These are phyloP conservation scores for Pseudomyrmex cubaensis DNA, from an alignment of 1,140 invertebrate genomes.

Conservation along the genomic window DNA sequence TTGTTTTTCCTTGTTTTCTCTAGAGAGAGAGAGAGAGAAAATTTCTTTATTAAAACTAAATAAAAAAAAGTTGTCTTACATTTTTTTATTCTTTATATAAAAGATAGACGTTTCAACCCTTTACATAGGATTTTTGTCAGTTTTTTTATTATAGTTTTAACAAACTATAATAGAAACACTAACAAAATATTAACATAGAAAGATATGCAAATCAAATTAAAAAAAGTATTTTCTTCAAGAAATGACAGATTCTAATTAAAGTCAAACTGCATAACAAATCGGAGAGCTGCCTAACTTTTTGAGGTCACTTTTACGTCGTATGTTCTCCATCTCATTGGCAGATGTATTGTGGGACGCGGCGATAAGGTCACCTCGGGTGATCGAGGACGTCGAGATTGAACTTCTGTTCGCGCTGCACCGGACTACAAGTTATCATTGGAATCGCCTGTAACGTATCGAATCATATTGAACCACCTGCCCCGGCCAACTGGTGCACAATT, in stretches of 20 bases:
- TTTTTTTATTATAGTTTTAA: too few relatives aligned
- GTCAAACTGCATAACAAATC: neutral
- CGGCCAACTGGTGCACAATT: slow-evolving; percentile 52
- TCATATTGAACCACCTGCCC: slow-evolving; percentile 61
- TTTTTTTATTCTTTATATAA: too few relatives aligned
- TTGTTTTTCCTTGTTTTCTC: too few relatives aligned
- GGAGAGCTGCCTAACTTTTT: neutral
- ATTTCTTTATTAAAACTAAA: too few relatives aligned
- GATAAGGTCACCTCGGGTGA: slow-evolving; percentile 61
- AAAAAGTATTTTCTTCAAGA: slow-evolving; percentile 2
- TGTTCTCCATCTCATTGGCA: slow-evolving; percentile 17
- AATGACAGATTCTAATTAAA: slow-evolving; percentile 2
- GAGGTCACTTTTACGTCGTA: slow-evolving; percentile 11
- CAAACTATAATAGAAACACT: too few relatives aligned
- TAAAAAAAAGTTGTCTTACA: too few relatives aligned
- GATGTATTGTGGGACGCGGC: slow-evolving; percentile 31
- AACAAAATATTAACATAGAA: too few relatives aligned
- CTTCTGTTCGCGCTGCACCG: slow-evolving; percentile 38
- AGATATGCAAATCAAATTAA: too few relatives aligned
- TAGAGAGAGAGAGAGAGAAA: too few relatives aligned
- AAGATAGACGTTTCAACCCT: too few relatives aligned
- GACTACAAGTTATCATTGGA: slow-evolving; percentile 62
- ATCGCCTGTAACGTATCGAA: slow-evolving; percentile 61
- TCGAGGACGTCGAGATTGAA: slow-evolving; percentile 58
- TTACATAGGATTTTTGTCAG: too few relatives aligned